A percentile compares a stretch with the other conserved stretches of the same genome.
Evolutionary conservation across 2,888 invertebrate genomes (phyloP).

Genomic region (Caenorhabditis becei): DNA sequence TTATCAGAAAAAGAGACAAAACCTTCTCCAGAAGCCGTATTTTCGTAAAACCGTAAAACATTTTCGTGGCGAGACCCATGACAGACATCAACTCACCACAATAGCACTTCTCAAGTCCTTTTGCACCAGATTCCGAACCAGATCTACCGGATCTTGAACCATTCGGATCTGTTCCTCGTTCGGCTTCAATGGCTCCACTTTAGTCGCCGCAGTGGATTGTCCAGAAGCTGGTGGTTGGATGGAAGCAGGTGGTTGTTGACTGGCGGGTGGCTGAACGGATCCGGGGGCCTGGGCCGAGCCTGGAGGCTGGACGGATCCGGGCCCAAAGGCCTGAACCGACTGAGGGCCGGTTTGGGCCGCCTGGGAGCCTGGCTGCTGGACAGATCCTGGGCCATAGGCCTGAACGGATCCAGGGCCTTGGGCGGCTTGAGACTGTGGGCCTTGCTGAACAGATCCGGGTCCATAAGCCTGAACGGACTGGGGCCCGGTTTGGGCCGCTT

Average conservation of each 20-base stretch:
- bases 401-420: neutral
- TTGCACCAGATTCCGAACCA: constrained; percentile 39
- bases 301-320: constrained; percentile 34
- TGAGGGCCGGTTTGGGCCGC: constrained; percentile 28
- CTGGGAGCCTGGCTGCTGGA: constrained; percentile 34
- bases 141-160: constrained; percentile 56
- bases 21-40: too few species aligned
- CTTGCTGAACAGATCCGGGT: too few species aligned
- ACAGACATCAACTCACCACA: too few species aligned
- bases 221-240: constrained; percentile 42
- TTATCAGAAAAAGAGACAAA: too few species aligned
- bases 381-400: constrained; percentile 26
- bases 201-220: constrained; percentile 2
- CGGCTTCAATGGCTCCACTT: constrained; percentile 32
- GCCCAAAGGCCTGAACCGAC: constrained; percentile 38
- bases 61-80: too few species aligned
- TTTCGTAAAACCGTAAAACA: too few species aligned
- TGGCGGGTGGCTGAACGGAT: constrained; percentile 44
- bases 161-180: constrained; percentile 54
- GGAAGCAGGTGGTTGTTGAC: constrained; percentile 48
- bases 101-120: constrained; percentile 46
- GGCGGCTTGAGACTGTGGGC: neutral
- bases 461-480: too few species aligned
- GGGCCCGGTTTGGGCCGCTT: constrained; percentile 30
- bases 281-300: constrained; percentile 36